These are phyloP conservation scores for Typhlichthys subterraneus DNA, from an alignment of 2,797 vertebrate genomes.

Conservation along the genomic window DNA sequence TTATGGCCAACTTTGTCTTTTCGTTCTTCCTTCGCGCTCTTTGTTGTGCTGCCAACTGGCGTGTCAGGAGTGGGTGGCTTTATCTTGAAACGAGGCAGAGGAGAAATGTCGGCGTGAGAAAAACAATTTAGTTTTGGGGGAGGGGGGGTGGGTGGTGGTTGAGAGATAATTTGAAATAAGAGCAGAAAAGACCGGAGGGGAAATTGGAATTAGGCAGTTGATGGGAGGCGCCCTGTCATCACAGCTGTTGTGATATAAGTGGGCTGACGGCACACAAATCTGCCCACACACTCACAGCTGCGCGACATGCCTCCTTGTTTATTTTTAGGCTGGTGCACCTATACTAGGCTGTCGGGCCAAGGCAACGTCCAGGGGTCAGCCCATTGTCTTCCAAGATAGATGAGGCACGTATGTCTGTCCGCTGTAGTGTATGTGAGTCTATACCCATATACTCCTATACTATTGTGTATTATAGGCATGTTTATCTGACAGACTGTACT, in stretches of 20 bases:
- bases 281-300: slow-evolving; percentile 82
- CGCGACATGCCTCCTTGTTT: slow-evolving; percentile 75
- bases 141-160: neutral
- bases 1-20: slow-evolving; percentile 39
- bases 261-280: slow-evolving; percentile 78
- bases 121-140: slow-evolving; percentile 1
- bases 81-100: slow-evolving; percentile 53
- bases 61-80: slow-evolving; percentile 63
- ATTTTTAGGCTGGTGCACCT: slow-evolving; percentile 80
- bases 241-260: slow-evolving; percentile 88
- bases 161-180: slow-evolving; percentile 7
- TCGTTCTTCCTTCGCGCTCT: slow-evolving; percentile 34
- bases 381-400: slow-evolving; percentile 64
- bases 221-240: slow-evolving; percentile 68
- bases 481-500: slow-evolving; percentile 2
- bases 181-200: slow-evolving; percentile 17
- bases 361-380: slow-evolving; percentile 32
- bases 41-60: slow-evolving; percentile 47
- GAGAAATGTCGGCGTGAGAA: slow-evolving; percentile 19
- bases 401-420: slow-evolving; percentile 30
- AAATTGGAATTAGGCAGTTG: slow-evolving; percentile 38
- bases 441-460: neutral
- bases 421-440: slow-evolving; percentile 2
- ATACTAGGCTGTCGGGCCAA: slow-evolving; percentile 52
- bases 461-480: no score